phyloP scores from a whole-genome alignment of 2,797 vertebrate species.

The Gallinago stenura region DNA sequence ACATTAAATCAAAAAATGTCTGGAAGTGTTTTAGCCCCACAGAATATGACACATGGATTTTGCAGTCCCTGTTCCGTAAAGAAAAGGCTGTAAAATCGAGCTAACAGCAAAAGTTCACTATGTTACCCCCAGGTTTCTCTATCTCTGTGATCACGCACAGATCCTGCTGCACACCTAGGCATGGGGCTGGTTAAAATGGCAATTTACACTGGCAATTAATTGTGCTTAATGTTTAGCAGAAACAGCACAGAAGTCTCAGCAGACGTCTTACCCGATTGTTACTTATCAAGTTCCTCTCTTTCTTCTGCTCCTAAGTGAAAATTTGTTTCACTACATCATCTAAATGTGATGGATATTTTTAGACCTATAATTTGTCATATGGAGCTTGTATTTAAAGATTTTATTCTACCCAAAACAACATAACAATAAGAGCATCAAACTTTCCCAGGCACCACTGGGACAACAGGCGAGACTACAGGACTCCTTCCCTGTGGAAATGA shows the following conservation, averaged over 20 bases:
- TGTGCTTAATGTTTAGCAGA: not conserved
- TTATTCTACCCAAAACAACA: not conserved
- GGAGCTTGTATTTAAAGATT: not conserved
- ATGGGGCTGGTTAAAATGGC: not conserved
- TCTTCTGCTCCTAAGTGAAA: constrained; percentile 28
- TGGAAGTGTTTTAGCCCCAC: not conserved
- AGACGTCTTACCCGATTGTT: not conserved
- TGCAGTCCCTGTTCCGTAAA: not conserved
- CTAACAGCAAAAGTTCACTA: not conserved
- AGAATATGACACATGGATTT: not conserved
- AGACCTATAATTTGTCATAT: constrained; percentile 1
- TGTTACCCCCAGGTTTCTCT: not conserved
- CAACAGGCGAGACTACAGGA: not conserved
- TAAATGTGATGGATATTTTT: constrained; percentile 27
- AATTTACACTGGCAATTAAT: not conserved
- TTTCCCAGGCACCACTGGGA: not conserved
- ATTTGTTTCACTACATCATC: not conserved
- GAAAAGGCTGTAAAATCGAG: not conserved
- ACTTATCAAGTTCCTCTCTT: not conserved
- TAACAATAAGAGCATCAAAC: not conserved
- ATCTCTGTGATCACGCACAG: not conserved
- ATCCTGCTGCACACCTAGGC: not conserved
- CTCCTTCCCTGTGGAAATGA: not conserved
- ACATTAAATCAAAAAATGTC: accelerated
- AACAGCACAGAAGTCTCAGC: constrained; percentile 9